Percentiles rank a stretch among this genome's conserved stretches.
phyloP scores from a whole-genome alignment of 2,888 invertebrate genomes.

The Campopleginae sp. region DNA sequence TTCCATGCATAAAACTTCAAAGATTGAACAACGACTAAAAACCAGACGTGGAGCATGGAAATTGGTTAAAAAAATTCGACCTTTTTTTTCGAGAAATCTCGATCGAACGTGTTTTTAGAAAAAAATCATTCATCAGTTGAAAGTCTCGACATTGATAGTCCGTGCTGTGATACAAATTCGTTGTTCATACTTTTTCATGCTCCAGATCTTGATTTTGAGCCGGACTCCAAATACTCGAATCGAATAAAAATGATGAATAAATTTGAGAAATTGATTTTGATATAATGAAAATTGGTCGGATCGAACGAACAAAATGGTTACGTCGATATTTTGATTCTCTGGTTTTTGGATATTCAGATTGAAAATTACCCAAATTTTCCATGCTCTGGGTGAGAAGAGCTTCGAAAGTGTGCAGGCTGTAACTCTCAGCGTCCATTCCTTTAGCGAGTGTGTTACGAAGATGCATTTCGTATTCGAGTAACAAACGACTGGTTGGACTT shows the following conservation, averaged over 20 bases:
- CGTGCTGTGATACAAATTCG: no score
- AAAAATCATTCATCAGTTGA: no score
- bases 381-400: constrained; percentile 96
- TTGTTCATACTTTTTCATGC: no score
- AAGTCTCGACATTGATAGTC: no score
- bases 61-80: no score
- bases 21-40: not conserved
- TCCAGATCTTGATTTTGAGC: no score
- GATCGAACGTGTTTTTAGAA: no score
- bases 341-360: not conserved
- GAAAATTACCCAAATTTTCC: constrained; percentile 93
- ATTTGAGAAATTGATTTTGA: not conserved
- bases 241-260: not conserved
- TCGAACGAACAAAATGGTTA: not conserved
- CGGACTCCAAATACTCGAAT: not conserved
- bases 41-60: no score
- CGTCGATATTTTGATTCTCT: not conserved
- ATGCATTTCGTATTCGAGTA: constrained; percentile 97
- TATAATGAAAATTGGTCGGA: not conserved
- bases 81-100: no score
- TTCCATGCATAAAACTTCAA: not conserved
- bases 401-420: constrained; percentile 97
- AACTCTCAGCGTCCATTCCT: constrained; percentile 98
- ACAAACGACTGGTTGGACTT: constrained; percentile 92
- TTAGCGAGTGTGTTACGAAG: constrained; percentile 96